Evolutionary conservation across 2,797 vertebrate genomes (phyloP), one percentile per base, ranked within the genome.

Genomic region (Galagoides demidoff): DNA sequence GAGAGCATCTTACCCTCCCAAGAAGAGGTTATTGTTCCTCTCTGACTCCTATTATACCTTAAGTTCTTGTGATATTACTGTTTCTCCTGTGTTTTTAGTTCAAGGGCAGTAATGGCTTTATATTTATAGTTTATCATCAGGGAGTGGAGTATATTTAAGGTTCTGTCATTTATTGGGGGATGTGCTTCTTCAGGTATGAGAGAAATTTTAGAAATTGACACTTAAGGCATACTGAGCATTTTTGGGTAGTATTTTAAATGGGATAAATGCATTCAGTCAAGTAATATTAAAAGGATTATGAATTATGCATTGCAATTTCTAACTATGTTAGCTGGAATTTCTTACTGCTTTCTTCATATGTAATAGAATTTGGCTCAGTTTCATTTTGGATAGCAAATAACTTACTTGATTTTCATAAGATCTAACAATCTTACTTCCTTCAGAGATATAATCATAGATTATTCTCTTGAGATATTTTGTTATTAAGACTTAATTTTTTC

Each of bases 401-500:
- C 31, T 63, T 86, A 95, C 31, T 73, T 86, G 76, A 81, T 94
- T 95, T 95, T 95, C 45, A 81, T 39, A 97, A 92, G 95, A 90
- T 95, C 64, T 93, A 94, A 90, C 6, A 73, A 25, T 93, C 55
- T 93, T 29, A 64, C 22, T 77, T 94, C 74, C 64, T 95, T 96
- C 92, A 95, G 57, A 93, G 55, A 93, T 94, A 83, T 87, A 89
- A 81, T 89, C 83, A 34, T 64, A 71, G 87, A 89, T 94, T 96
- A 61, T 2, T 77, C 64, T 92, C 76, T 73, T 84, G 57, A 92
- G 74, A 17, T 49, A 17, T 94, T 94, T 95, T 97, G 39, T 94
- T 92, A 59, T 55, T 89, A 81, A 93, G 68, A 94, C 23, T 77
- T 96, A 92, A 96, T 96, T 94, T 97, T 70, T 93, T 88, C 68